These are phyloP conservation scores for Amiota minor DNA, from an alignment of 2,888 invertebrate genomes.

Conservation along the genomic window DNA sequence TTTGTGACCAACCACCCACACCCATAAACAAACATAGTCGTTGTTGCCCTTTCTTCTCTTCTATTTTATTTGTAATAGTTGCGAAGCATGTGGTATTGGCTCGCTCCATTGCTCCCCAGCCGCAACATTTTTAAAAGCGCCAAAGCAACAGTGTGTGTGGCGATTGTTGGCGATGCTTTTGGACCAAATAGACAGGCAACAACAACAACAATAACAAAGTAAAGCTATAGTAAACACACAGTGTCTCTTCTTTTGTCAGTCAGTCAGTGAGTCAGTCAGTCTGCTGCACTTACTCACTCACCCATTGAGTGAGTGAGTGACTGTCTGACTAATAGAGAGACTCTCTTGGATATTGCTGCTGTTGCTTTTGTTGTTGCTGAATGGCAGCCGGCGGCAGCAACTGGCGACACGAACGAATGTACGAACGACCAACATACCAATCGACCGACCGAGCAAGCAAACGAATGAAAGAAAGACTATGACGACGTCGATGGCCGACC, in stretches of 20 bases:
- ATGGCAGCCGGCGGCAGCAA: constrained; percentile 36
- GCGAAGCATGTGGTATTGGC: neutral
- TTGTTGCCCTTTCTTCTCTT: too few species aligned
- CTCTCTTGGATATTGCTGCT: neutral
- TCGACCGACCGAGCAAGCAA: neutral
- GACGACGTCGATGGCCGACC: constrained; percentile 33
- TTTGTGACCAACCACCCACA: constrained; percentile 29
- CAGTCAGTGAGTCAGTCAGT: neutral
- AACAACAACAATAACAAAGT: neutral
- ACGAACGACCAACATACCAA: neutral
- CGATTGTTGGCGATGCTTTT: neutral
- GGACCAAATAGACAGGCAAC: neutral
- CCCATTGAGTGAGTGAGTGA: neutral
- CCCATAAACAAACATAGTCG: too few species aligned
- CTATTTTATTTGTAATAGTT: too few species aligned
- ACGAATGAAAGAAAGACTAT: neutral
- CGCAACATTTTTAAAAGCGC: neutral
- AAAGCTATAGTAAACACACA: neutral
- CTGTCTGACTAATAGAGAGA: neutral
- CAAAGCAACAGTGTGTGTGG: neutral
- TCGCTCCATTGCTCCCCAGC: neutral
- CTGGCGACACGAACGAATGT: constrained; percentile 48
- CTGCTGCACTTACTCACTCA: constrained; percentile 2
- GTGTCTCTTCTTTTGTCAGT: neutral
- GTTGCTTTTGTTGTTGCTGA: constrained; percentile 8